Evolutionary conservation across 2,888 invertebrate species (phyloP), one percentile per base, ranked within the genome.

Genomic region (Megaustenia siamemsis): DNA sequence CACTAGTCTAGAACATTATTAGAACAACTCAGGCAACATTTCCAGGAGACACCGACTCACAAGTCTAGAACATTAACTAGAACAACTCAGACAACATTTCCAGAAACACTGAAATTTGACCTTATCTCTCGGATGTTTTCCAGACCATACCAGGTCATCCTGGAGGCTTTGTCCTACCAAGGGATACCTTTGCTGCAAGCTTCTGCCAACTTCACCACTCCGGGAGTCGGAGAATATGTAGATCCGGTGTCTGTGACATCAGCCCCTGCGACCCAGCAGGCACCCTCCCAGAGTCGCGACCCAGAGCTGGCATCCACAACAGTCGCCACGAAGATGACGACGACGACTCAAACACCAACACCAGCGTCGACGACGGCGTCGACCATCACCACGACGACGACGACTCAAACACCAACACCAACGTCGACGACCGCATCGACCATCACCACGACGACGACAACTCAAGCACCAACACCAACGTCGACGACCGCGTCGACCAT

Each of bases 91-190:
- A n/a, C n/a, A n/a, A n/a, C n/a, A n/a, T n/a, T n/a, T n/a, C n/a
- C n/a, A n/a, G n/a, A n/a, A n/a, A n/a, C n/a, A n/a, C n/a, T n/a
- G n/a, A n/a, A n/a, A n/a, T n/a, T n/a, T n/a, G n/a, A n/a, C n/a
- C n/a, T n/a, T 43, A 38, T 40, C 21, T 21, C 15, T 43, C 4
- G 49, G 76, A 63, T 24, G 12, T n/a, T 0, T 49, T 68, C 6
- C 82, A 82, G 82, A 40, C 32, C 43, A 3, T 82, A 82, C 63
- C 43, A 60, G 15, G 73, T 82, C 40, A 56, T 82, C 21, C 1
- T 82, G 4, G 82, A 82, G 6, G 73, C 73, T 0, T 32, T 82
- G 0, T 15, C 56, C 10, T 12, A 4, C 10, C 8, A 4, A 28
- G 73, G 18, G 0, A 1, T 2, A 1, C 0, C 43, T 0, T 4